These are phyloP conservation scores for Caenorhabditis macrosperma DNA, from an alignment of 2,888 invertebrate genomes.

Conservation along the genomic window DNA sequence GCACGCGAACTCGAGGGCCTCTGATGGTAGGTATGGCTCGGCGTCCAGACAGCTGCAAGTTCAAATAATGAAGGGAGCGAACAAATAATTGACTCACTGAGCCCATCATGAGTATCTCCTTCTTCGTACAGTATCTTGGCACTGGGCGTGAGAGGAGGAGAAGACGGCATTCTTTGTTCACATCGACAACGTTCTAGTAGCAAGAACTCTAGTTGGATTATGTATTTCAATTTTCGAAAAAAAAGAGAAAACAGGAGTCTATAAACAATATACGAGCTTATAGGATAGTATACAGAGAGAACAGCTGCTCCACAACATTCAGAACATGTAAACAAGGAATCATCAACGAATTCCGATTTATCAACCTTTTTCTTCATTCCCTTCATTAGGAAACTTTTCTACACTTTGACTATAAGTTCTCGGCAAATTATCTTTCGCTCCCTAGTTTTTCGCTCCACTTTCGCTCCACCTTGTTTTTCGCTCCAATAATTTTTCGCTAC, in stretches of 20 bases:
- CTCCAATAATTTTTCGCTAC: no score
- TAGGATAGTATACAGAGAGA: no score
- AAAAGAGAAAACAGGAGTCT: not conserved
- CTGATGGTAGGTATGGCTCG: constrained; percentile 15
- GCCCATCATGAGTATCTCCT: constrained; percentile 39
- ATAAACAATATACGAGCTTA: not conserved
- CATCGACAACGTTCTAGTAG: constrained; percentile 17
- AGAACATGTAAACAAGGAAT: no score
- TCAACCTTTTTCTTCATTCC: no score
- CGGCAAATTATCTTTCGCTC: no score
- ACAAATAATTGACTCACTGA: constrained; percentile 30
- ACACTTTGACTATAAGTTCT: no score
- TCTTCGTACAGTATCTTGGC: constrained; percentile 51
- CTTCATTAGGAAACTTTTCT: no score
- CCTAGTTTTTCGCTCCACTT: no score
- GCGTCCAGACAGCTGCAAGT: constrained; percentile 35
- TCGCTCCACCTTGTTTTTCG: no score
- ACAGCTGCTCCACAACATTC: no score
- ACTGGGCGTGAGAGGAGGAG: constrained; percentile 48
- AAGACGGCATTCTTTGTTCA: constrained; percentile 23
- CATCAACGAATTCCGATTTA: no score
- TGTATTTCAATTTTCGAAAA: not conserved
- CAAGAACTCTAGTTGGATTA: not conserved
- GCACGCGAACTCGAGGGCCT: constrained; percentile 7
- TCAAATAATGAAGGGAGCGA: not conserved